A percentile compares a stretch with the other conserved stretches of the same genome.
phyloP scores from a whole-genome alignment of 30 jellyfish, hydroid and myxozoan genomes.

The Cassiopea andromeda region DNA sequence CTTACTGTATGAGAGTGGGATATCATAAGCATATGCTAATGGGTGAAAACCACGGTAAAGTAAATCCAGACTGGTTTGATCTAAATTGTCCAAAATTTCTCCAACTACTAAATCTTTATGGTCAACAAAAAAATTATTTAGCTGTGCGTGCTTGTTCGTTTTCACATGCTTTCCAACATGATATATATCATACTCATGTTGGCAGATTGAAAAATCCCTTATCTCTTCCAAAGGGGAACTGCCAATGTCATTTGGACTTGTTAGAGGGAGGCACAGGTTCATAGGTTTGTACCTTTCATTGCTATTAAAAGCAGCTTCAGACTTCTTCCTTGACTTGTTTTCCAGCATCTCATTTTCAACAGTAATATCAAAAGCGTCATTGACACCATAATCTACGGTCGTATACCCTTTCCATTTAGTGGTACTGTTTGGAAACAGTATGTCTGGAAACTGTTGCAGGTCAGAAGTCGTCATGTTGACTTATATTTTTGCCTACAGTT shows the following conservation, averaged over 20 bases:
- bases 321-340: constrained; percentile 26
- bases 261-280: constrained; percentile 22
- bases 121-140: constrained; percentile 32
- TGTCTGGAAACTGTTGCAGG: constrained; percentile 16
- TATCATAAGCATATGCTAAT: constrained; percentile 38
- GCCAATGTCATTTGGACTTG: constrained; percentile 15
- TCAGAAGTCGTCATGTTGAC: neutral
- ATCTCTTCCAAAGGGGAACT: constrained; percentile 5
- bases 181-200: constrained; percentile 12
- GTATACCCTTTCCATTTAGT: constrained; percentile 51
- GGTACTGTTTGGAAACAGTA: constrained; percentile 28
- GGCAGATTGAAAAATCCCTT: constrained; percentile 32
- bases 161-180: constrained; percentile 3
- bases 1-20: neutral
- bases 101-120: constrained; percentile 51
- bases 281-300: neutral
- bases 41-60: constrained; percentile 60
- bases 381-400: constrained; percentile 63
- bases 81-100: constrained; percentile 2
- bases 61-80: neutral
- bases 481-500: no score
- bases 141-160: constrained; percentile 32
- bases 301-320: neutral
- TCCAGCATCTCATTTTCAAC: neutral
- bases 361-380: constrained; percentile 38